A percentile compares a stretch with the other conserved stretches of the same genome.
Evolutionary conservation across 2,113 vertebrate genomes (phyloP).

Genomic region (Oncorhynchus masou): DNA sequence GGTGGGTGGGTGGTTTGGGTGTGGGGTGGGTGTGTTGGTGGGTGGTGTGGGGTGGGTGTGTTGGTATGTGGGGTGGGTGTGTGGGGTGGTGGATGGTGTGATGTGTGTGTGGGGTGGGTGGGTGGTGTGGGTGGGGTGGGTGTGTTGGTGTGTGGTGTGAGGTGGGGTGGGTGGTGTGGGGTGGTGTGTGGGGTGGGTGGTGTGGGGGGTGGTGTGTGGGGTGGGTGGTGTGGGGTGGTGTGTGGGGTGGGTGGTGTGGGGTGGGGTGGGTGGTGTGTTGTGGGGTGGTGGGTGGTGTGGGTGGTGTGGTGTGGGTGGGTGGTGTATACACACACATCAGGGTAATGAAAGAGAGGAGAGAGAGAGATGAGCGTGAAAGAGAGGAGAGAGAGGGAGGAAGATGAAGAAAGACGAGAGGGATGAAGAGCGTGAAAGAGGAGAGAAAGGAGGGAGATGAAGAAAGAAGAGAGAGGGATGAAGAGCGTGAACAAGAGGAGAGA

Average conservation of each 20-base stretch:
- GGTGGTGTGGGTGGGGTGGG: too few species aligned
- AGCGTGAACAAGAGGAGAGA: constrained; percentile 39
- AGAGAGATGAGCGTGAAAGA: neutral
- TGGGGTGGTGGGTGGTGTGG: neutral
- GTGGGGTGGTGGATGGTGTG: neutral
- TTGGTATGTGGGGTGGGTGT: neutral
- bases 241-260: too few species aligned
- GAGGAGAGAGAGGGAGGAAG: neutral
- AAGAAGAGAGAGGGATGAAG: constrained; percentile 22
- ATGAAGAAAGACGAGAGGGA: neutral
- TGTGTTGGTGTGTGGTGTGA: too few species aligned
- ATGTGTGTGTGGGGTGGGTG: too few species aligned
- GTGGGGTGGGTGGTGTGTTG: too few species aligned
- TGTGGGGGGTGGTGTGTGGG: too few species aligned
- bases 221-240: too few species aligned
- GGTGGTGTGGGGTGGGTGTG: neutral
- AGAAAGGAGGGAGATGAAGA: constrained; percentile 37
- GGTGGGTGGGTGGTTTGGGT: neutral
- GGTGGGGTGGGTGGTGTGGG: too few species aligned
- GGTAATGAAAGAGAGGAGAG: neutral
- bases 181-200: too few species aligned
- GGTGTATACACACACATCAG: too few species aligned
- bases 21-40: too few species aligned
- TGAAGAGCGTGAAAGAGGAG: neutral
- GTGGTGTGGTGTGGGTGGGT: neutral